Base-by-base conservation (phyloP, 2,797 vertebrate genomes). In the Catharus ustulatus region DNA sequence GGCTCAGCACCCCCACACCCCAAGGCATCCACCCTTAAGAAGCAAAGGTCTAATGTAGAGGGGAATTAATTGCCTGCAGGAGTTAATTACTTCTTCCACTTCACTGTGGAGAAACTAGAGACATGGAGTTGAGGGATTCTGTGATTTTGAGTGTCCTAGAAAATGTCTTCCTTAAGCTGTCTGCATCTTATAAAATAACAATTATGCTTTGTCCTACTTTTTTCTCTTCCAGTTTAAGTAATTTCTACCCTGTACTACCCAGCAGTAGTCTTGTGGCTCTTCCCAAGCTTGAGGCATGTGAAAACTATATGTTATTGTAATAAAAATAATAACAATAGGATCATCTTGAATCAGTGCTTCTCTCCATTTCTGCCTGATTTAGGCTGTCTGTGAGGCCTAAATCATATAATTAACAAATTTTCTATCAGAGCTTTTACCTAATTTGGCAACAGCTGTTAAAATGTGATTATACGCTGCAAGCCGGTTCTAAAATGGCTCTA, bases 391-490 rank as follows among this genome's bases (percentile, higher is more conserved):
- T 77, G 66, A 88, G 57, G 48, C 46, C 76, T 72, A 77, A 69
- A 71, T 66, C 23, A n/a, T 51, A 36, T 48, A 66, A 88, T 81
- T 63, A 93, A 55, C 27, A 71, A 45, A 42, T 75, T 83, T 96
- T 90, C 54, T 71, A 23, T 74, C 34, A 62, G 26, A 63, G 5
- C 7, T 68, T 80, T 95, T 86, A 80, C 67, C 40, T 93, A 84
- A 84, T 92, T 87, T 95, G 74, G 59, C 48, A 94, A 89, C 54
- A 81, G 42, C 52, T 93, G 34, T 90, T 94, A 91, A 94, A 95
- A 93, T 15, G 17, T 76, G 75, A 92, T 90, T 92, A 90, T 75
- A 59, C 67, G 45, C 30, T 87, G 46, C 17, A 21, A 79, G 30
- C 10, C 52, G 19, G 7, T 77, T 66, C 57, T 95, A 84, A 79